phyloP scores from a whole-genome alignment of 2,113 vertebrate species.

The Phylloscopus trochilus region DNA sequence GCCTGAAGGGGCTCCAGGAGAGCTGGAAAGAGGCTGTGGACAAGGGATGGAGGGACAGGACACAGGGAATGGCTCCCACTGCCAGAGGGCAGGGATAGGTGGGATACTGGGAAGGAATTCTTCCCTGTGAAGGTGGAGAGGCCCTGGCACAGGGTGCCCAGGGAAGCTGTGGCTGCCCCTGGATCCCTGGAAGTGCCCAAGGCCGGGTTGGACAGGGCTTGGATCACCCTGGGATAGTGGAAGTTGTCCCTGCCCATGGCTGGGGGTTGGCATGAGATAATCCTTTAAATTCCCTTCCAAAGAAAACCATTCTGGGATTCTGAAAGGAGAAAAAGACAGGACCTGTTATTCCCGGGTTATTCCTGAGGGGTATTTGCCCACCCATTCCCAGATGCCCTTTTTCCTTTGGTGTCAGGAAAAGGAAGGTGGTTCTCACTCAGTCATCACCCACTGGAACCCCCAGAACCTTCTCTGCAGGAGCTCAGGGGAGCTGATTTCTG shows the following conservation, averaged over 20 bases:
- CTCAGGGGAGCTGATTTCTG: accelerated
- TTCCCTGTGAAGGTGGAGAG: too few relatives aligned
- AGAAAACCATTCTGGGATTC: not conserved
- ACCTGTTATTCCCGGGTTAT: not conserved
- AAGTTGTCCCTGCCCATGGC: accelerated
- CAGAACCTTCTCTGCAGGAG: not conserved
- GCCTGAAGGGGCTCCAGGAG: too few relatives aligned
- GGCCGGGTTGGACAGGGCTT: accelerated
- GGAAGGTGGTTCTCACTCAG: accelerated
- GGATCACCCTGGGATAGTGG: accelerated
- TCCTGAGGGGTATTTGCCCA: not conserved
- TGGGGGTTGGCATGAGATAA: not conserved
- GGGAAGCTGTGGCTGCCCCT: too few relatives aligned
- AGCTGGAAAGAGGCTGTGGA: too few relatives aligned
- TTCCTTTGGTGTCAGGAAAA: not conserved
- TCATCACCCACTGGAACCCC: accelerated
- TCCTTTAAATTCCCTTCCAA: not conserved
- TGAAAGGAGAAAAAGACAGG: not conserved
- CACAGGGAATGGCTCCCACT: too few relatives aligned
- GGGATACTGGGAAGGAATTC: too few relatives aligned
- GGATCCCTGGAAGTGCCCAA: not conserved
- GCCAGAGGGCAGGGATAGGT: too few relatives aligned
- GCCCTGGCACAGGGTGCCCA: too few relatives aligned
- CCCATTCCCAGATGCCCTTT: not conserved
- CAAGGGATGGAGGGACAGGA: too few relatives aligned